phyloP scores from a whole-genome alignment of 23 tunicate genomes.

The Ascidia mentula region DNA sequence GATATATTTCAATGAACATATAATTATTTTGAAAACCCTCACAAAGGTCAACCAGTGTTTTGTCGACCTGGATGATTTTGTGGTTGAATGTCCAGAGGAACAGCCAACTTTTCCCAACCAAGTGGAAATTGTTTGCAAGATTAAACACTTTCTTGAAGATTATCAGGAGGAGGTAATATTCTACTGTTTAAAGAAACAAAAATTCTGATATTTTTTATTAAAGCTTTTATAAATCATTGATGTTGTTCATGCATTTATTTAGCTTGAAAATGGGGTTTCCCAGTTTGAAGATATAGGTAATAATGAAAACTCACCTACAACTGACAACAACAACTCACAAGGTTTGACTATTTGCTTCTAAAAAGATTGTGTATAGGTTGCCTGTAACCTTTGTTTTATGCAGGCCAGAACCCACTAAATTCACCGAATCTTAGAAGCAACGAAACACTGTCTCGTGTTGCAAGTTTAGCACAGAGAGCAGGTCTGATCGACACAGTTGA shows the following conservation, averaged over 20 bases:
- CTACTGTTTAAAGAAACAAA: background rate
- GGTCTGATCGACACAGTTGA: slow-evolving; percentile 49
- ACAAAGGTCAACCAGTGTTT: slow-evolving; percentile 81
- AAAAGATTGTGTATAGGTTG: background rate
- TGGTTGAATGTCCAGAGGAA: slow-evolving; percentile 82
- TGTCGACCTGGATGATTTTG: slow-evolving; percentile 69
- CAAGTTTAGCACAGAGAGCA: slow-evolving; percentile 48
- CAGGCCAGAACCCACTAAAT: background rate
- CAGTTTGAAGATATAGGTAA: background rate
- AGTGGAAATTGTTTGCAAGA: slow-evolving; percentile 30
- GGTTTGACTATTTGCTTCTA: background rate
- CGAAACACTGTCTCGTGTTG: slow-evolving; percentile 36
- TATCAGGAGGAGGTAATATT: slow-evolving; percentile 41
- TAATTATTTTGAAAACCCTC: background rate
- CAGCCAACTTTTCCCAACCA: slow-evolving; percentile 87
- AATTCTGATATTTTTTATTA: background rate
- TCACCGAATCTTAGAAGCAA: background rate
- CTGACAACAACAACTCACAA: background rate
- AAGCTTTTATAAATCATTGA: background rate
- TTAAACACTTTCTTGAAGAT: slow-evolving; percentile 14
- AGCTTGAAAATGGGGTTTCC: background rate
- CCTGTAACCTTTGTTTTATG: background rate
- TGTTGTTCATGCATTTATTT: background rate
- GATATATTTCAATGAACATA: no score
- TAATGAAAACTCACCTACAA: background rate